Percentiles rank a stretch among this genome's conserved stretches.
These are phyloP conservation scores for Drosophila conformis DNA, from an alignment of 2,888 invertebrate species.

Conservation along the genomic window DNA sequence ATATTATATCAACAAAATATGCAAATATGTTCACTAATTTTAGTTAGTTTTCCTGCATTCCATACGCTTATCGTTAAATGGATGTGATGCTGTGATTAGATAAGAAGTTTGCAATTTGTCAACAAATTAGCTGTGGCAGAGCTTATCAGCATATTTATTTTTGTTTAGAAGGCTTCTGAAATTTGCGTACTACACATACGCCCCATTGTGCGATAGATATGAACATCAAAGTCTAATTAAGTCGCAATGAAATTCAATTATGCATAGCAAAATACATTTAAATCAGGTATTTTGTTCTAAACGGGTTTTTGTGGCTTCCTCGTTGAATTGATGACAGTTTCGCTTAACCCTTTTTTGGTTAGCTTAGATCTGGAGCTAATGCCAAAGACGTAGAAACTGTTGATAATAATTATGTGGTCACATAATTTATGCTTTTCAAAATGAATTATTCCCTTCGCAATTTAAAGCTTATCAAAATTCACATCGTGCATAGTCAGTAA, in stretches of 20 bases:
- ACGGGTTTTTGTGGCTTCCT: conserved; percentile 46
- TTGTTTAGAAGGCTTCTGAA: conserved; percentile 21
- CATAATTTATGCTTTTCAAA: conserved; percentile 12
- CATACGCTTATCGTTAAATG: conserved; percentile 20
- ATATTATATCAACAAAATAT: conserved; percentile 1
- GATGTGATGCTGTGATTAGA: conserved; percentile 50
- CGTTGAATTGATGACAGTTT: conserved; percentile 22
- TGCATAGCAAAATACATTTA: conserved; percentile 28
- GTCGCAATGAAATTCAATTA: conserved; percentile 42
- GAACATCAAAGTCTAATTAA: conserved; percentile 40
- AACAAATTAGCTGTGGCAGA: conserved; percentile 31
- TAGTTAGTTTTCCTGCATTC: conserved; percentile 11
- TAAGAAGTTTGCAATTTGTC: conserved; percentile 51
- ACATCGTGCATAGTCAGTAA: conserved; percentile 28
- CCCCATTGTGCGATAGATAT: conserved; percentile 26
- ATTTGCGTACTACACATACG: conserved; percentile 44
- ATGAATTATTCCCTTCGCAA: conserved; percentile 20
- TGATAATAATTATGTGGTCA: conserved; percentile 16
- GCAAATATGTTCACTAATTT: conserved; percentile 2
- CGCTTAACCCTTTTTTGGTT: conserved; percentile 19
- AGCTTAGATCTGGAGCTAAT: conserved; percentile 15
- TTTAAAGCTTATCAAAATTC: conserved; percentile 58
- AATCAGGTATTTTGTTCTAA: conserved; percentile 17
- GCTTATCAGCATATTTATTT: conserved; percentile 34
- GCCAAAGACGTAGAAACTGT: conserved; percentile 4